phyloP scores from a whole-genome alignment of 2,888 invertebrate species.

The Hermaeophaga mercurialis region DNA sequence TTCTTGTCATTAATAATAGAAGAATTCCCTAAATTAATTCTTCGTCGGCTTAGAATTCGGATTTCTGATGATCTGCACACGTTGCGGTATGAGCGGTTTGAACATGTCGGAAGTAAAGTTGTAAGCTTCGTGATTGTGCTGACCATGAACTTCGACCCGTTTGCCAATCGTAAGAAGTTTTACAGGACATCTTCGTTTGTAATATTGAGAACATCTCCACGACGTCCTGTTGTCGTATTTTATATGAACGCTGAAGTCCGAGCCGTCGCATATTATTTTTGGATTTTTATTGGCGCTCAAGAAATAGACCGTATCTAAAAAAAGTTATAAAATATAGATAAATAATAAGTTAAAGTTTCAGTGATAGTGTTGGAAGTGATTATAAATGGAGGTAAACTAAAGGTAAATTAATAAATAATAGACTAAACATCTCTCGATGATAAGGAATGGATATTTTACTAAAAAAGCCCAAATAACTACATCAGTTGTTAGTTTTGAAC shows the following conservation, averaged over 20 bases:
- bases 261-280: constrained; percentile 41
- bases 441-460: no score
- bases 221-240: constrained; percentile 34
- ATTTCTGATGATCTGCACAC: not conserved
- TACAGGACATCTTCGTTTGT: constrained; percentile 35
- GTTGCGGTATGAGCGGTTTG: not conserved
- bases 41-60: no score
- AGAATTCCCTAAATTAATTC: no score
- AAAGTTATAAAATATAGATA: no score
- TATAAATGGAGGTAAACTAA: no score
- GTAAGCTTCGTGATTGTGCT: constrained; percentile 36
- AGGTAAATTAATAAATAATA: no score
- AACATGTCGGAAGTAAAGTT: not conserved
- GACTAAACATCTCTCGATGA: no score
- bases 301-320: constrained; percentile 41
- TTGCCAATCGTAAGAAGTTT: constrained; percentile 34
- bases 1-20: no score
- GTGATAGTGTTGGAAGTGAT: no score
- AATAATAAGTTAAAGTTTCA: no score
- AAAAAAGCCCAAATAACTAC: no score
- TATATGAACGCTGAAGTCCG: constrained; percentile 36
- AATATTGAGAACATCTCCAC: constrained; percentile 41
- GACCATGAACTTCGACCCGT: constrained; percentile 32
- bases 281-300: constrained; percentile 39
- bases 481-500: no score